Base-by-base conservation (phyloP, 2,113 vertebrate species). In the Zonotrichia leucophrys region DNA sequence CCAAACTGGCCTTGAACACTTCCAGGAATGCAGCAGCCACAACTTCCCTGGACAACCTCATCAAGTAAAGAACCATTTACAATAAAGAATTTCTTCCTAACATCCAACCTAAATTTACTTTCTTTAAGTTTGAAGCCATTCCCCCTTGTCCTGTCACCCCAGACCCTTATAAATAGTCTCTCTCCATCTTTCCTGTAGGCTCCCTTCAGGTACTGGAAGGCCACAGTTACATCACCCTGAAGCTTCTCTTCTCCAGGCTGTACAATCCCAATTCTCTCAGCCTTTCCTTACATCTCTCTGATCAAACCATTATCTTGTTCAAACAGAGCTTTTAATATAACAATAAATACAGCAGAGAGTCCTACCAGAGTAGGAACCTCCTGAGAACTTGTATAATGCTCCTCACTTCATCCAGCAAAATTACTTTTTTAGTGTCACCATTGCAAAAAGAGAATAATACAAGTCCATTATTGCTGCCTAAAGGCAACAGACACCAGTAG, bases 201-300 rank as follows among this genome's bases (percentile, higher is more conserved):
- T 89, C 10, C 15, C 28, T n/a, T 59, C 20, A 59, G 28, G 46
- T 21, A 24, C 4, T 46, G 46, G 10, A 59, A 74, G 7, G 28
- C 4, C 28, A 33, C 37, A 62, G 5, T 28, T 28, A n/a, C 0
- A 0, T 53, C 37, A 75, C 20, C 2, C 33, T n/a, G 20, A 52
- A 53, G 3, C 16, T 60, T 75, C 12, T 35, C 27, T 64, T 58
- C 17, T 33, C 46, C 37, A 52, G 52, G 10, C 7, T 59, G 19
- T 74, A 28, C 27, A 59, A 74, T 39, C 23, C 33, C 7, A 74
- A 14, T 28, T 81, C 60, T 73, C 27, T 33, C 60, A 67, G 23
- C 23, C 15, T 67, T 59, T 74, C 10, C 15, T n/a, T 22, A n/a
- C 2, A 82, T 39, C 20, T 19, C 60, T 46, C 33, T 39, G 2